Percentiles rank a stretch among this genome's conserved stretches.
phyloP scores from a whole-genome alignment of 2,888 invertebrate species.

The Pecten maximus region DNA sequence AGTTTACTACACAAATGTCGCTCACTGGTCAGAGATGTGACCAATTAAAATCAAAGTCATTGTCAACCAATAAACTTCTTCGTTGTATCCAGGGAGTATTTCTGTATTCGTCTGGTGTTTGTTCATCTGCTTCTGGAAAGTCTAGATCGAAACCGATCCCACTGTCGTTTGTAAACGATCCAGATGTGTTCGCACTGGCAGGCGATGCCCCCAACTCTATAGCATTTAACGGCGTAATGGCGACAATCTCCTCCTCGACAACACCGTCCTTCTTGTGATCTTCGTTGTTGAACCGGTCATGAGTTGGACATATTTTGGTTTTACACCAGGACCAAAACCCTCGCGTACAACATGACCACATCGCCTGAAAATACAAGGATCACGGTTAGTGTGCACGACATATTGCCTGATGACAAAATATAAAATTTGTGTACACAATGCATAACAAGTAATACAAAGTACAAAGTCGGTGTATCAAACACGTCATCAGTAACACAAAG shows the following conservation, averaged over 20 bases:
- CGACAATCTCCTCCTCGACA: not conserved
- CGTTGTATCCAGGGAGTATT: slow-evolving; percentile 32
- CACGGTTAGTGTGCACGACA: no score
- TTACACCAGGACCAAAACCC: slow-evolving; percentile 11
- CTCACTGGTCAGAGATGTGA: not conserved
- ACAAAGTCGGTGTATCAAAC: no score
- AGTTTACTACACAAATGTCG: not conserved
- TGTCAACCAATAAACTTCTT: slow-evolving; percentile 14
- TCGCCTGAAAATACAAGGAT: not conserved
- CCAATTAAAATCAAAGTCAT: not conserved
- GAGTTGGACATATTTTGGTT: not conserved
- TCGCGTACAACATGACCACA: not conserved
- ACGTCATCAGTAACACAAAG: no score
- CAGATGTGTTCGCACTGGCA: not conserved
- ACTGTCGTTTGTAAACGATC: not conserved
- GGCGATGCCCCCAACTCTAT: not conserved
- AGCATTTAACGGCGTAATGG: not conserved
- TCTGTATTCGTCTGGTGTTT: slow-evolving; percentile 8
- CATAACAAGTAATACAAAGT: no score
- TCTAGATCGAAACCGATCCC: not conserved
- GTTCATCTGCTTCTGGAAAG: slow-evolving; percentile 1
- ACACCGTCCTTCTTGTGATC: not conserved
- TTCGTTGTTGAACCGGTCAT: not conserved
- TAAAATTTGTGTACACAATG: no score
- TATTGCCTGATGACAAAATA: no score